phyloP scores from a whole-genome alignment of 2,797 vertebrate genomes.

The Cynodonichthys magdalenae region DNA sequence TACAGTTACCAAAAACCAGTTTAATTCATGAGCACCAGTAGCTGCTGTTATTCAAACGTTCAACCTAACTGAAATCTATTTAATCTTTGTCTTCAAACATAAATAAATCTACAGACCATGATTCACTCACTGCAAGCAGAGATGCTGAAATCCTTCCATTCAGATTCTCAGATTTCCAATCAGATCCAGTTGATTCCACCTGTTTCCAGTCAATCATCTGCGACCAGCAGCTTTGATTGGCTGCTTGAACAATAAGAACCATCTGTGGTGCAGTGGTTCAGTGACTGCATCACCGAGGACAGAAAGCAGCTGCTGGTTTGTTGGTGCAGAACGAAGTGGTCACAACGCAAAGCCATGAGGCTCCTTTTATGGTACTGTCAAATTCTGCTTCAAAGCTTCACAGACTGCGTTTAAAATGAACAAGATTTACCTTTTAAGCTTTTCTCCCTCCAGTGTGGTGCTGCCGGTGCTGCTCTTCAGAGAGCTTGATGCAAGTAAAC shows the following conservation, averaged over 20 bases:
- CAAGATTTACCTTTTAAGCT: fast-evolving
- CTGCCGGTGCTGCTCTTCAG: conserved; percentile 21
- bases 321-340: background rate
- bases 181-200: background rate
- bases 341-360: conserved; percentile 12
- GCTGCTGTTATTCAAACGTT: background rate
- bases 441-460: conserved; percentile 10
- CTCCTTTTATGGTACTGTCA: conserved; percentile 1
- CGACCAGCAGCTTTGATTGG: conserved; percentile 19
- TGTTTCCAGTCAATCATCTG: conserved; percentile 10
- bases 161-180: background rate
- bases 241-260: conserved; percentile 12
- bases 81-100: background rate
- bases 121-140: background rate
- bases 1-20: background rate
- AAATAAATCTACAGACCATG: background rate
- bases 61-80: too few relatives aligned
- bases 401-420: background rate
- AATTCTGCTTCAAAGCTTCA: too few relatives aligned
- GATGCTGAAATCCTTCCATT: background rate
- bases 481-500: conserved; percentile 12
- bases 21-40: background rate
- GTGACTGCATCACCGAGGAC: background rate
- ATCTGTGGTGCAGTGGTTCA: fast-evolving
- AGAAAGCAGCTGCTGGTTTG: background rate